phyloP scores from a whole-genome alignment of 2,888 invertebrate genomes.

The Noctua janthe region DNA sequence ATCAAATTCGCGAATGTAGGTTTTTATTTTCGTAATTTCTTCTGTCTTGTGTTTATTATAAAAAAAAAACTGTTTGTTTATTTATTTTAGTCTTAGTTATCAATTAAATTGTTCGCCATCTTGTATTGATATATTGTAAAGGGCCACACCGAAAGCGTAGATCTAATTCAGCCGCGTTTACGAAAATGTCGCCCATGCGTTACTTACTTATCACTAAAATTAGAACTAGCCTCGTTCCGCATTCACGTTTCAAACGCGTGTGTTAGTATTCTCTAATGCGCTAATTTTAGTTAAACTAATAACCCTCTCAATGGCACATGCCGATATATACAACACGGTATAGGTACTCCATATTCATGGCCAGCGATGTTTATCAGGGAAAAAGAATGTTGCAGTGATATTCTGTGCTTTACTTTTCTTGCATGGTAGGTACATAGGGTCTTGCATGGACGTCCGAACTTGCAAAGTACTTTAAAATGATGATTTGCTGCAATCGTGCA shows the following conservation, averaged over 20 bases:
- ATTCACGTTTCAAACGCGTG: conserved; percentile 14
- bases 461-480: neutral
- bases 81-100: conserved; percentile 30
- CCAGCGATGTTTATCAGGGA: neutral
- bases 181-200: conserved; percentile 26
- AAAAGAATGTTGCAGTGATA: neutral
- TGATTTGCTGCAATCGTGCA: neutral
- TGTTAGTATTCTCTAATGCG: conserved; percentile 20
- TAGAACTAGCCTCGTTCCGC: conserved; percentile 32
- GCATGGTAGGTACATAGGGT: neutral
- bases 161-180: neutral
- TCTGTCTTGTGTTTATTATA: conserved; percentile 5
- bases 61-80: conserved; percentile 6
- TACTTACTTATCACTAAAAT: conserved; percentile 37
- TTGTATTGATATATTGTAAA: conserved; percentile 10
- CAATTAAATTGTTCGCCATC: conserved; percentile 21
- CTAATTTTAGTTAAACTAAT: conserved; percentile 32
- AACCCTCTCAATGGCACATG: conserved; percentile 5
- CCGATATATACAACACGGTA: neutral
- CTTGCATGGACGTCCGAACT: neutral
- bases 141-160: neutral
- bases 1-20: conserved; percentile 32
- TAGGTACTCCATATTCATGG: neutral
- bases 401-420: neutral
- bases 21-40: conserved; percentile 21